Evolutionary conservation across 2,888 invertebrate species (phyloP).

Genomic region (Caenorhabditis sp.): DNA sequence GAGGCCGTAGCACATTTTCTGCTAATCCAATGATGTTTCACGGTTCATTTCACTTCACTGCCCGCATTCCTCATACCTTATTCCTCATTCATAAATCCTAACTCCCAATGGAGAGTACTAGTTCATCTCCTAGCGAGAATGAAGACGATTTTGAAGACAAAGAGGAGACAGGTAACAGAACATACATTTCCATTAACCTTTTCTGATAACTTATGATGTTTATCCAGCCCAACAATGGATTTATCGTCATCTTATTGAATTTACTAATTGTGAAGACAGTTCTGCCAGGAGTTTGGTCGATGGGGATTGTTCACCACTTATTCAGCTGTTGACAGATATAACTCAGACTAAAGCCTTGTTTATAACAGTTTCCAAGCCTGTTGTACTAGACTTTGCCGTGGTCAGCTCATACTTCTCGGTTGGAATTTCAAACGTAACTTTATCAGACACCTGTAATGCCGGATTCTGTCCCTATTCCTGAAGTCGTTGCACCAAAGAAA

Average conservation of each 20-base stretch:
- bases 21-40: no score
- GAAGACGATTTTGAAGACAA: slow-evolving; percentile 43
- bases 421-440: neutral
- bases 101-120: slow-evolving; percentile 11
- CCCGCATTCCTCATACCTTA: no score
- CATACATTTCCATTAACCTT: neutral
- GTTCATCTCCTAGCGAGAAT: slow-evolving; percentile 23
- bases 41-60: no score
- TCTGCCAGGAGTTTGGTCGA: slow-evolving; percentile 55
- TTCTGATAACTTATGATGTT: no score
- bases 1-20: no score
- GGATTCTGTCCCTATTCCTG: neutral
- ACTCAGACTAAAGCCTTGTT: slow-evolving; percentile 44
- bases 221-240: slow-evolving; percentile 60
- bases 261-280: slow-evolving; percentile 53
- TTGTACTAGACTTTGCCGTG: slow-evolving; percentile 2
- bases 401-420: neutral
- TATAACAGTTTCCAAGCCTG: slow-evolving; percentile 39
- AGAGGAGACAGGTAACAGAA: slow-evolving; percentile 56
- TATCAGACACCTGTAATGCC: neutral
- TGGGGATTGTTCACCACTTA: slow-evolving; percentile 48
- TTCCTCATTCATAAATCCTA: no score
- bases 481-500: neutral
- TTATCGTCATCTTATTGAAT: slow-evolving; percentile 46
- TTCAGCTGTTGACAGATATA: slow-evolving; percentile 48